A percentile compares a stretch with the other conserved stretches of the same genome.
phyloP scores from a whole-genome alignment of 2,888 invertebrate species.

The Pammene aurita region DNA sequence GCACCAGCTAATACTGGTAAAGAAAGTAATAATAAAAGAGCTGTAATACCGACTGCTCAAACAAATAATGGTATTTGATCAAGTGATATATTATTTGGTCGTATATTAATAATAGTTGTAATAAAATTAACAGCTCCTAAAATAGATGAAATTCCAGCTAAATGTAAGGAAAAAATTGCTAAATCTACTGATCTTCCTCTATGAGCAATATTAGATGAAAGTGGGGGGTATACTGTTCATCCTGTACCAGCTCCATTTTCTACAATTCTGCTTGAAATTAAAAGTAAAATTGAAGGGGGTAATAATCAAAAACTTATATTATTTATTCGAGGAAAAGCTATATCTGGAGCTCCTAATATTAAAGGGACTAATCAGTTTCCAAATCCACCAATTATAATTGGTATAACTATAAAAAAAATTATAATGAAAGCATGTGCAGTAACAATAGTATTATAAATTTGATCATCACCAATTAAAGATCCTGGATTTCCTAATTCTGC shows the following conservation, averaged over 20 bases:
- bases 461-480: too few relatives aligned
- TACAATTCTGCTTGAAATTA: slow-evolving; percentile 85
- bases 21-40: slow-evolving; percentile 84
- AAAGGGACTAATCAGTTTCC: slow-evolving; percentile 90
- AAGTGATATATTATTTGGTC: slow-evolving; percentile 82
- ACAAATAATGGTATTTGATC: slow-evolving; percentile 88
- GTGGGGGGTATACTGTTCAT: slow-evolving; percentile 90
- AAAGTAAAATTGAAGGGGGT: slow-evolving; percentile 86
- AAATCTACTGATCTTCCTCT: slow-evolving; percentile 87
- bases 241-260: slow-evolving; percentile 90
- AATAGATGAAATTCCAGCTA: slow-evolving; percentile 89
- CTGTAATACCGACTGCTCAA: slow-evolving; percentile 85
- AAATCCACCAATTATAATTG: too few relatives aligned
- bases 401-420: too few relatives aligned
- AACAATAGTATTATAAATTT: too few relatives aligned
- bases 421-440: too few relatives aligned
- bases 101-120: slow-evolving; percentile 89
- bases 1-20: slow-evolving; percentile 91
- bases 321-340: slow-evolving; percentile 92
- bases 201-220: slow-evolving; percentile 86
- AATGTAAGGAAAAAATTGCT: slow-evolving; percentile 89
- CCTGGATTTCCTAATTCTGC: too few relatives aligned
- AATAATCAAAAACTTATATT: slow-evolving; percentile 92
- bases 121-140: slow-evolving; percentile 92
- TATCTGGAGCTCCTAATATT: slow-evolving; percentile 90